A percentile compares a stretch with the other conserved stretches of the same genome.
These are phyloP conservation scores for Empis livida DNA, from an alignment of 2,888 invertebrate species.

Conservation along the genomic window DNA sequence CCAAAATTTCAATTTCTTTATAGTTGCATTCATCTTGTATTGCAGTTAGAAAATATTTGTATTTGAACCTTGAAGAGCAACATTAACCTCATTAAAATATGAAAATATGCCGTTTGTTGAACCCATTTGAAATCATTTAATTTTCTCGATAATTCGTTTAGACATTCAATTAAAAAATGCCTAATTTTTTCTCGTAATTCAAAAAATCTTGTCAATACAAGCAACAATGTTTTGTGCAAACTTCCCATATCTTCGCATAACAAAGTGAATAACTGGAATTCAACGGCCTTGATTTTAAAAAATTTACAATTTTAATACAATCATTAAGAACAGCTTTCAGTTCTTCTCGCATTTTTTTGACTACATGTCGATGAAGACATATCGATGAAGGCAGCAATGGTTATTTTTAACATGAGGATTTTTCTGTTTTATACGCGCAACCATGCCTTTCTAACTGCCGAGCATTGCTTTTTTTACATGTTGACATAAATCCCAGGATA, in stretches of 20 bases:
- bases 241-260: no score
- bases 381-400: not conserved
- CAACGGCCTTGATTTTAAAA: not conserved
- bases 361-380: not conserved
- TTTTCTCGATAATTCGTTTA: no score
- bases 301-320: slow-evolving; percentile 1
- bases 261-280: not conserved
- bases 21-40: slow-evolving; percentile 1
- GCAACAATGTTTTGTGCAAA: not conserved
- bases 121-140: not conserved
- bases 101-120: not conserved
- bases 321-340: not conserved
- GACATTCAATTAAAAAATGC: no score
- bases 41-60: not conserved
- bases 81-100: not conserved
- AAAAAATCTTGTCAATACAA: not conserved
- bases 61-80: not conserved
- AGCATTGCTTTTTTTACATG: slow-evolving; percentile 1
- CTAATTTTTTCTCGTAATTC: not conserved
- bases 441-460: not conserved
- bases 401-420: not conserved
- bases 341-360: not conserved
- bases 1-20: slow-evolving; percentile 1
- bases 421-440: not conserved
- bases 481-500: not conserved